These are phyloP conservation scores for Myopa testacea DNA, from an alignment of 2,888 invertebrate genomes.

Conservation along the genomic window DNA sequence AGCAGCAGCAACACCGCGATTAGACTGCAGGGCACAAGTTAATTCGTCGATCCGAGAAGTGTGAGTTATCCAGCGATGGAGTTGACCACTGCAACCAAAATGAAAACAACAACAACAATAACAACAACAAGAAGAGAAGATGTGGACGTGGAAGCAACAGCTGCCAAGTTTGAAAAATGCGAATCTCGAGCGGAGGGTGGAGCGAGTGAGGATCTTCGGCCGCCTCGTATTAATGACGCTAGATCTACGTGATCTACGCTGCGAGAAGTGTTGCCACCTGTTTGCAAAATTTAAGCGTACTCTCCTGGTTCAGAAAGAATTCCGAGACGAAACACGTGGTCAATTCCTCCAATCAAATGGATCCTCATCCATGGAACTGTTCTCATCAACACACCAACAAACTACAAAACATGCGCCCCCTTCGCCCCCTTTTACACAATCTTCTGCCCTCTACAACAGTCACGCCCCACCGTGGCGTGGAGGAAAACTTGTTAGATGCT, in stretches of 20 bases:
- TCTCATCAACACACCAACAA: no score
- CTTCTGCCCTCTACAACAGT: neutral
- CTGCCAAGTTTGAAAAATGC: conserved; percentile 30
- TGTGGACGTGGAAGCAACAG: neutral
- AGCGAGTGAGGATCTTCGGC: neutral
- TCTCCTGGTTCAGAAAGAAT: no score
- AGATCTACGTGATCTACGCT: neutral
- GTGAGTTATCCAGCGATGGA: neutral
- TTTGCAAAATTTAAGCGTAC: neutral
- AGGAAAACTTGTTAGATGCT: neutral
- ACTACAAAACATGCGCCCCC: no score
- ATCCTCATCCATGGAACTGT: no score
- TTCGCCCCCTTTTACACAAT: neutral
- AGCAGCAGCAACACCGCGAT: conserved; percentile 10
- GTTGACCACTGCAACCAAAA: neutral
- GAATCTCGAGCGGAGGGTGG: neutral
- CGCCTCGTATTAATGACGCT: neutral
- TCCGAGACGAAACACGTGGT: no score
- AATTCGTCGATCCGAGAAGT: conserved; percentile 9
- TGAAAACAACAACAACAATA: conserved; percentile 29
- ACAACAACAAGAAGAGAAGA: neutral
- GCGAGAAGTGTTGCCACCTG: neutral
- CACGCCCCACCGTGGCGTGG: neutral
- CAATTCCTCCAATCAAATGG: no score
- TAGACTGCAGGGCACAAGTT: conserved; percentile 27